A percentile compares a stretch with the other conserved stretches of the same genome.
phyloP scores from a whole-genome alignment of 2,888 invertebrate species.

The Drosophila nigritarsus region DNA sequence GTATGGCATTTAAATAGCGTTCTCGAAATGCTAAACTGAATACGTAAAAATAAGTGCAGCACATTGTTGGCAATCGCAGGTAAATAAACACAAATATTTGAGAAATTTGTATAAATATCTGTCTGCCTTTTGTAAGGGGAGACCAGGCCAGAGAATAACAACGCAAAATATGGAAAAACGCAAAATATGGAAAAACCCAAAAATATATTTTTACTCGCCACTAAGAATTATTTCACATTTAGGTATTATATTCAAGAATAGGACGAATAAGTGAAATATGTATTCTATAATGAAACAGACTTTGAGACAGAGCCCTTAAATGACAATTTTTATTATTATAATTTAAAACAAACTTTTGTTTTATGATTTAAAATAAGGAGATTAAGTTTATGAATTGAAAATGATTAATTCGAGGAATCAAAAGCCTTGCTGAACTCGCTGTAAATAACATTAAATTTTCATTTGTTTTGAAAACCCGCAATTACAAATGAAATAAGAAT shows the following conservation, averaged over 20 bases:
- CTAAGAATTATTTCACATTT: conserved; percentile 9
- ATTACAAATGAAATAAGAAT: neutral
- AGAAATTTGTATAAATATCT: conserved; percentile 7
- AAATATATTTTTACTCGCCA: neutral
- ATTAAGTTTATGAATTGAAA: neutral
- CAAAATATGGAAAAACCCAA: conserved; percentile 5
- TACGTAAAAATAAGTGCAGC: conserved; percentile 21
- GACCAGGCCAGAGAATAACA: neutral
- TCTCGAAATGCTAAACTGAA: conserved; percentile 37
- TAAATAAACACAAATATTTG: conserved; percentile 30
- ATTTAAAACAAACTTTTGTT: too few relatives aligned
- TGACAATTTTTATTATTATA: neutral
- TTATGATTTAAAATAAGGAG: too few relatives aligned
- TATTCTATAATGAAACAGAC: neutral
- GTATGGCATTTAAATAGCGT: conserved; percentile 23
- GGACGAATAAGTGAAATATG: neutral
- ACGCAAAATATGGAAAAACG: conserved; percentile 7
- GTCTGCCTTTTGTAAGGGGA: conserved; percentile 15
- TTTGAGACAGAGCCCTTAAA: neutral
- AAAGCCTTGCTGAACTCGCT: neutral
- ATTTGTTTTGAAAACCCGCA: neutral
- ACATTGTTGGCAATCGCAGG: conserved; percentile 23
- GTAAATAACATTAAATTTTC: neutral
- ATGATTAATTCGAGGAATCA: neutral
- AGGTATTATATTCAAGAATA: conserved; percentile 1